Base-by-base conservation (phyloP, 2,113 vertebrate species). In the Saguinus imperator region DNA sequence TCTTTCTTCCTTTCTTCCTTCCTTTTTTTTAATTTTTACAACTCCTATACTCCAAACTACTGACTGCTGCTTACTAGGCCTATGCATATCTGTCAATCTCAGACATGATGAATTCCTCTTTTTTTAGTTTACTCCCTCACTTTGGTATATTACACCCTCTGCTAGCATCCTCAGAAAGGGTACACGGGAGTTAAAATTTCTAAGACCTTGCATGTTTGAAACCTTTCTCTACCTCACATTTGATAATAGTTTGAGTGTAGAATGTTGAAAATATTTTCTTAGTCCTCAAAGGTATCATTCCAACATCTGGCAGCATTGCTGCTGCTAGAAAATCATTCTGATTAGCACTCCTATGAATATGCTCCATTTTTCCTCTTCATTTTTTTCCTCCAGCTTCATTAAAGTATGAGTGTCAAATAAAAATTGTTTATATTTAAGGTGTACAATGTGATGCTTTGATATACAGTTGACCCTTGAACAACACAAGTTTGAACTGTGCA, bases 141-240 rank as follows among this genome's bases (percentile, higher is more conserved):
- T 89, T 70, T 81, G 10, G 58, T 87, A 92, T 11, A 64, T 6
- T 5, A 94, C 23, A 82, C 18, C 55, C 14, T 79, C 66, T 82
- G 14, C 73, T 48, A 77, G 25, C n/a, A 94, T 94, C 61, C 75
- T 84, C 93, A 64, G 52, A 84, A 87, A 64, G 9, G n/a, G 17
- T 55, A 32, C 6, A 43, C 23, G n/a, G 23, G 40, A 79, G 21
- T 89, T 64, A 97, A 94, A 93, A 45, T 90, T 83, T 93, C n/a
- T 87, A 45, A 90, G n/a, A 90, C 3, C 48, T 45, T 76, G 6
- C 14, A 82, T 45, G 14, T 55, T 72, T 96, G 75, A 86, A 92
- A 92, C 17, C n/a, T 86, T 94, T 95, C 64, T 80, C 76, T 80
- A 58, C 48, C 72, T 94, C 64, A 91, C 6, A 91, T 9, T 18